Conservation (phyloP, 2,888 invertebrate genomes). For the Zaprionus bogoriensis region DNA sequence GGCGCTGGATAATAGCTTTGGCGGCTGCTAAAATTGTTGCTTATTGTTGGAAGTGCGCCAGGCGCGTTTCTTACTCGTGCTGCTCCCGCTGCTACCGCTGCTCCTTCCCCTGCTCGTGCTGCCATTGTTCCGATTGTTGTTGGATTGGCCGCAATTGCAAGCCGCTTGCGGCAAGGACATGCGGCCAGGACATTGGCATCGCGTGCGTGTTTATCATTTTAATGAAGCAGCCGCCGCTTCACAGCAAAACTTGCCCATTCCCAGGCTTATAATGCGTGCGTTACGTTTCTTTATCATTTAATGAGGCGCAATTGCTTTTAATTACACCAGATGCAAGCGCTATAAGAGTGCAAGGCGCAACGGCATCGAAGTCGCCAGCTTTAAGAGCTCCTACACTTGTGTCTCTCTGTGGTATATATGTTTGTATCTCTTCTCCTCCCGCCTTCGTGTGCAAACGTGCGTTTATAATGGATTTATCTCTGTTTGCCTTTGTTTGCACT, state of each 20-base stretch:
- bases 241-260: slow-evolving; percentile 13
- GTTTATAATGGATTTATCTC: slow-evolving; percentile 70
- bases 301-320: slow-evolving; percentile 65
- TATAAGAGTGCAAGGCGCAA: not conserved
- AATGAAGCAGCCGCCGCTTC: slow-evolving; percentile 52
- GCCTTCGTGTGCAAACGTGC: slow-evolving; percentile 62
- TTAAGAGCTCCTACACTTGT: slow-evolving; percentile 10
- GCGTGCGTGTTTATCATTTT: slow-evolving; percentile 63
- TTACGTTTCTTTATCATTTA: slow-evolving; percentile 62
- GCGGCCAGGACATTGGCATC: slow-evolving; percentile 42
- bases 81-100: slow-evolving; percentile 17
- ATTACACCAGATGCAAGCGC: slow-evolving; percentile 44
- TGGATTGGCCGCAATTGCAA: slow-evolving; percentile 63
- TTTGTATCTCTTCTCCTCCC: not conserved
- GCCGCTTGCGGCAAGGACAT: slow-evolving; percentile 68
- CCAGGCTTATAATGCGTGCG: slow-evolving; percentile 43
- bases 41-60: slow-evolving; percentile 64
- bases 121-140: slow-evolving; percentile 35
- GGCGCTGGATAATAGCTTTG: slow-evolving; percentile 63
- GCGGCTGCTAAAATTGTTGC: slow-evolving; percentile 65
- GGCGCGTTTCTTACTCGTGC: slow-evolving; percentile 32
- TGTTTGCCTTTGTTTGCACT: slow-evolving; percentile 48
- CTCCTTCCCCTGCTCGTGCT: slow-evolving; percentile 7
- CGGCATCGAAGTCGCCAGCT: too few species aligned
- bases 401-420: not conserved